These are phyloP conservation scores for Bicyclus anynana DNA, from an alignment of 1,140 invertebrate genomes.

Conservation along the genomic window DNA sequence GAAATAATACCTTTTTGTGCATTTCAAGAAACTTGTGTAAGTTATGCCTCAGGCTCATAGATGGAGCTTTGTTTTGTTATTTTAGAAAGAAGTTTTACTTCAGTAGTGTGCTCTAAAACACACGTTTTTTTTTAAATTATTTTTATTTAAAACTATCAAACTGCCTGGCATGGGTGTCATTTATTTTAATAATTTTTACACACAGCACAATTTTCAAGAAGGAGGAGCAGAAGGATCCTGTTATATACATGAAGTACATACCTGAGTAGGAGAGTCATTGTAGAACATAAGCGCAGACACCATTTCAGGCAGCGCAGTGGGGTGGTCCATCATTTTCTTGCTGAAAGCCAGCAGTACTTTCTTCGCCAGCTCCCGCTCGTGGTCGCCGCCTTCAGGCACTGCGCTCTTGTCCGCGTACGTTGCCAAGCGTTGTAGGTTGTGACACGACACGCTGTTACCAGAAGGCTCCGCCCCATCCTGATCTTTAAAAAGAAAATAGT, in stretches of 20 bases:
- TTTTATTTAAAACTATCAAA: too few species aligned
- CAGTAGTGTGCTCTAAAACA: too few species aligned
- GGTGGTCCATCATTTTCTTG: slow-evolving; percentile 75
- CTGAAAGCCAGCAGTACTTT: slow-evolving; percentile 82
- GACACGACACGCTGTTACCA: slow-evolving; percentile 92
- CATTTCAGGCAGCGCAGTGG: slow-evolving; percentile 87
- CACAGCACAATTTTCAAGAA: too few species aligned
- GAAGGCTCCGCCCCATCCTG: slow-evolving; percentile 96
- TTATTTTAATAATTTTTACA: too few species aligned
- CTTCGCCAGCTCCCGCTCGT: slow-evolving; percentile 79
- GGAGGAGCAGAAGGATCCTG: too few species aligned
- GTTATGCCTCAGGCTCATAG: too few species aligned
- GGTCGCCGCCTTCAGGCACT: slow-evolving; percentile 63
- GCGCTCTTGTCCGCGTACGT: slow-evolving; percentile 80
- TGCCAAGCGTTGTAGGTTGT: slow-evolving; percentile 88
- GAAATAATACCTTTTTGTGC: too few species aligned
- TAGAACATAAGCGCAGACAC: slow-evolving; percentile 84
- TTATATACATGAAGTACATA: slow-evolving; percentile 43
- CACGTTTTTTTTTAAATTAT: too few species aligned
- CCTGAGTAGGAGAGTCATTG: slow-evolving; percentile 82
- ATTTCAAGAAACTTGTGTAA: too few species aligned
- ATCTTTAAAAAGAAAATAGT: slow-evolving; percentile 68
- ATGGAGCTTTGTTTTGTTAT: too few species aligned
- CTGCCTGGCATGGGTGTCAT: too few species aligned
- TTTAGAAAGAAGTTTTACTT: too few species aligned